Percentiles rank a stretch among this genome's conserved stretches.
Evolutionary conservation across 1,140 invertebrate species (phyloP).

Genomic region (Drosophila melanogaster): Release_6_plus_ISO1_MT NC_004354.4:5019501-5020000

Average conservation of each 20-base stretch:
- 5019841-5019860: conserved; percentile 29
- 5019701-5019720: conserved; percentile 16
- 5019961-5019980: conserved; percentile 8
- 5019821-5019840: conserved; percentile 14
- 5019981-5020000: conserved; percentile 23
- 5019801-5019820: conserved; percentile 10
- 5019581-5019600: conserved; percentile 32
- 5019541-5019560: conserved; percentile 39
- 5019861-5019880: conserved; percentile 31
- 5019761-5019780: conserved; percentile 73
- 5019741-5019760: conserved; percentile 73
- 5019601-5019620: conserved; percentile 12
- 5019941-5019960: conserved; percentile 4
- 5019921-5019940: conserved; percentile 45
- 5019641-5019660: conserved; percentile 47
- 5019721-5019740: conserved; percentile 8
- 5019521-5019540: conserved; percentile 1
- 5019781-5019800: conserved; percentile 46
- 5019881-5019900: conserved; percentile 56
- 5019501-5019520: conserved; percentile 6
- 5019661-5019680: conserved; percentile 60
- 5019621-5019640: background rate
- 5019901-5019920: conserved; percentile 61
- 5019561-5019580: conserved; percentile 62
- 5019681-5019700: conserved; percentile 37